Percentiles rank a stretch among this genome's conserved stretches.
These are phyloP conservation scores for Lapara coniferarum DNA, from an alignment of 2,888 invertebrate genomes.

Conservation along the genomic window DNA sequence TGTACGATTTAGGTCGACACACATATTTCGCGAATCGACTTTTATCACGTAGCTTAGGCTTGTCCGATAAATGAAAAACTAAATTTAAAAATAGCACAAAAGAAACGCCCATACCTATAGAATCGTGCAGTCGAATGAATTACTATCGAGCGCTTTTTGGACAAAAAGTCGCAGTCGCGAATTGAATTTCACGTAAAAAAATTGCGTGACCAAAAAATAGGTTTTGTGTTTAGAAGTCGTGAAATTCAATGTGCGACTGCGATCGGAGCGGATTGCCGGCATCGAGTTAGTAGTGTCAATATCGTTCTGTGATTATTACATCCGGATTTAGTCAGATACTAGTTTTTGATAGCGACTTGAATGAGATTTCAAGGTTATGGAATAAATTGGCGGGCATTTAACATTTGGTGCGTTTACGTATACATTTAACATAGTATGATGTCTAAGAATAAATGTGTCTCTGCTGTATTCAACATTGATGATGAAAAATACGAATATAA, in stretches of 20 bases:
- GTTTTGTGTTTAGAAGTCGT: conserved; percentile 41
- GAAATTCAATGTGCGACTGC: conserved; percentile 37
- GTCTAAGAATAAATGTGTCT: no score
- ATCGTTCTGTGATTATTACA: neutral
- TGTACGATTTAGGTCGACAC: neutral
- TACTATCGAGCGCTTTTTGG: conserved; percentile 32
- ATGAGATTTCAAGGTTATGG: no score
- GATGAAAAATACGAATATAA: no score
- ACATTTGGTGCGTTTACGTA: no score
- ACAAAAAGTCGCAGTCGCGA: conserved; percentile 37
- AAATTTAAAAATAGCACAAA: conserved; percentile 23
- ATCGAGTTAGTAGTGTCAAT: neutral
- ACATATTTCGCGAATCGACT: conserved; percentile 5
- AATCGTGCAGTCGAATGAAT: conserved; percentile 21
- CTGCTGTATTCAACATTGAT: no score
- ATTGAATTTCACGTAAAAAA: conserved; percentile 46
- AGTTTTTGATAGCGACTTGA: neutral
- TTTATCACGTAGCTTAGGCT: conserved; percentile 11
- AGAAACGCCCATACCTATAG: conserved; percentile 10
- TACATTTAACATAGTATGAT: no score
- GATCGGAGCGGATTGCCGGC: conserved; percentile 31
- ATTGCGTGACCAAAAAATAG: conserved; percentile 35
- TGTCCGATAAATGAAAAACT: neutral
- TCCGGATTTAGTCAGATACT: neutral
- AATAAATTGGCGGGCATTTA: no score